These are phyloP conservation scores for Drosophila barbarae DNA, from an alignment of 2,888 invertebrate genomes.

Conservation along the genomic window DNA sequence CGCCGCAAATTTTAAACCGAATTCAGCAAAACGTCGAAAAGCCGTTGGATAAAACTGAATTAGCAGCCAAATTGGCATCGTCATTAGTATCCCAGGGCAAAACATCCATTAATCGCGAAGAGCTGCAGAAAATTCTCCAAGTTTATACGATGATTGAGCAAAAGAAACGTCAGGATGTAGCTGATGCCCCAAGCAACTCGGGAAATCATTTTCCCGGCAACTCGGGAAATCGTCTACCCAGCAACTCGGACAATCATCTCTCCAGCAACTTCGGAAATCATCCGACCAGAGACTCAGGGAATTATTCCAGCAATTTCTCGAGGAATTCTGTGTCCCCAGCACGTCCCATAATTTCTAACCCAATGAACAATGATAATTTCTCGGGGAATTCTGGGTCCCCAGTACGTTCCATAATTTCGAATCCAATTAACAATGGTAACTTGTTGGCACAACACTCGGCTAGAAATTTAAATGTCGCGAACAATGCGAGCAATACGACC, in stretches of 20 bases:
- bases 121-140: slow-evolving; percentile 88
- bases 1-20: background rate
- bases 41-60: slow-evolving; percentile 79
- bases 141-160: slow-evolving; percentile 81
- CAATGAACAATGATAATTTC: slow-evolving; percentile 13
- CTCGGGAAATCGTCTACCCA: background rate
- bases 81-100: slow-evolving; percentile 90
- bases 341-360: background rate
- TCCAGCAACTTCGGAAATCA: background rate
- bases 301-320: background rate
- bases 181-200: background rate
- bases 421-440: slow-evolving; percentile 14
- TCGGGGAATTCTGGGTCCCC: background rate
- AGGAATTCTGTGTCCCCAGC: background rate
- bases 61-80: slow-evolving; percentile 87
- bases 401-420: background rate
- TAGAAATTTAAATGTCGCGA: slow-evolving; percentile 18
- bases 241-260: background rate
- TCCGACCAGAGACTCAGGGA: background rate
- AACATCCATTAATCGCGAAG: slow-evolving; percentile 88
- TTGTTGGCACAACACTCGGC: slow-evolving; percentile 3
- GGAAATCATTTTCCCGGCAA: background rate
- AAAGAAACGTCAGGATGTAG: slow-evolving; percentile 60
- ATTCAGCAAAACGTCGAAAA: slow-evolving; percentile 13
- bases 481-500: slow-evolving; percentile 24